Conservation (phyloP, 2,797 vertebrate species). For the Scolopax bukidnonensis region DNA sequence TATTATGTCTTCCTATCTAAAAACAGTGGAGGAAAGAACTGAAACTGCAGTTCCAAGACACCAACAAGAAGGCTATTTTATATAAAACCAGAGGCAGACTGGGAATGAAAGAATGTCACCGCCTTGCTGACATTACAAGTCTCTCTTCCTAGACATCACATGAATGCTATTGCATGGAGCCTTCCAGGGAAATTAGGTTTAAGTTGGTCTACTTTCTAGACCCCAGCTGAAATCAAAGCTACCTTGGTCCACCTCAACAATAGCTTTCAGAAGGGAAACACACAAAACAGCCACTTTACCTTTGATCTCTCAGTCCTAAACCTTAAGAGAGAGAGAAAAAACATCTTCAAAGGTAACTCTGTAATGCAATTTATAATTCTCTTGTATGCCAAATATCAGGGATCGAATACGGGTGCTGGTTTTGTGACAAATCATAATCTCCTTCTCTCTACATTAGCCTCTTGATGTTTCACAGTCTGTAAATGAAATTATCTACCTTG, state of each 20-base stretch:
- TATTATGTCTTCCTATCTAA: background rate
- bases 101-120: background rate
- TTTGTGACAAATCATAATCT: background rate
- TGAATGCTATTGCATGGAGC: background rate
- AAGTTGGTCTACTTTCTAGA: background rate
- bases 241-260: background rate
- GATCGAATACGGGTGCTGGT: background rate
- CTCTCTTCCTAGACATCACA: background rate
- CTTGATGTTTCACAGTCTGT: background rate
- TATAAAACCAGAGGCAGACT: background rate
- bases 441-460: background rate
- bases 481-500: background rate
- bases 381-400: background rate
- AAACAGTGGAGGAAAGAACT: background rate
- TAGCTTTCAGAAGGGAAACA: background rate
- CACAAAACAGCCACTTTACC: background rate
- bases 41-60: background rate
- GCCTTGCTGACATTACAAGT: background rate
- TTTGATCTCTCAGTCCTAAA: background rate
- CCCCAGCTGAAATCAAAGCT: background rate
- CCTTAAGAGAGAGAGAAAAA: background rate
- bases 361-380: background rate
- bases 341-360: background rate
- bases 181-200: background rate
- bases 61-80: background rate